These are phyloP conservation scores for Chlorospingus flavigularis DNA, from an alignment of 2,797 vertebrate species.

Conservation along the genomic window DNA sequence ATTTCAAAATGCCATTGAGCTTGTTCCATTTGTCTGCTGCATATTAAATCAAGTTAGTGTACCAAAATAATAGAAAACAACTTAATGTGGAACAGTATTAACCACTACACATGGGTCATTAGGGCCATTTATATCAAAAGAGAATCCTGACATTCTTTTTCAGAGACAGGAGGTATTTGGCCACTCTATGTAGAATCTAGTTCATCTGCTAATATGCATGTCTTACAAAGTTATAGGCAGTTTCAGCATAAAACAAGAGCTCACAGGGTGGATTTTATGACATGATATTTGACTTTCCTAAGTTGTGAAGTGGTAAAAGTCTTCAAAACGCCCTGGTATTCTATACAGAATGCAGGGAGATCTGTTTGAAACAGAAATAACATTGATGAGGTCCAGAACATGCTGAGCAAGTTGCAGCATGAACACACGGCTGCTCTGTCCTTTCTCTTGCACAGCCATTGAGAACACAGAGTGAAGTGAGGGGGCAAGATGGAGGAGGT, in stretches of 20 bases:
- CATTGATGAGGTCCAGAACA: not conserved
- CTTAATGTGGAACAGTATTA: constrained; percentile 5
- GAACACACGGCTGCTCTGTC: not conserved
- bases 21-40: not conserved
- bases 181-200: not conserved
- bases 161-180: not conserved
- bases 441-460: not conserved
- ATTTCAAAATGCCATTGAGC: not conserved
- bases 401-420: not conserved
- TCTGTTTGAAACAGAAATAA: not conserved
- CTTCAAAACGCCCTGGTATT: not conserved
- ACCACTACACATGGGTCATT: not conserved
- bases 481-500: not conserved
- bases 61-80: not conserved
- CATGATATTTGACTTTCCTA: not conserved
- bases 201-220: not conserved
- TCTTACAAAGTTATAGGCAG: not conserved
- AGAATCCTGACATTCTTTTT: not conserved
- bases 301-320: not conserved
- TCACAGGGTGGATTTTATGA: not conserved
- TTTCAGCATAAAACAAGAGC: not conserved
- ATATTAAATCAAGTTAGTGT: not conserved
- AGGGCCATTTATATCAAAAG: not conserved
- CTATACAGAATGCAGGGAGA: not conserved
- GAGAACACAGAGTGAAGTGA: not conserved